phyloP scores from a whole-genome alignment of 2,888 invertebrate species.

The Enoplolaimus lenunculus region DNA sequence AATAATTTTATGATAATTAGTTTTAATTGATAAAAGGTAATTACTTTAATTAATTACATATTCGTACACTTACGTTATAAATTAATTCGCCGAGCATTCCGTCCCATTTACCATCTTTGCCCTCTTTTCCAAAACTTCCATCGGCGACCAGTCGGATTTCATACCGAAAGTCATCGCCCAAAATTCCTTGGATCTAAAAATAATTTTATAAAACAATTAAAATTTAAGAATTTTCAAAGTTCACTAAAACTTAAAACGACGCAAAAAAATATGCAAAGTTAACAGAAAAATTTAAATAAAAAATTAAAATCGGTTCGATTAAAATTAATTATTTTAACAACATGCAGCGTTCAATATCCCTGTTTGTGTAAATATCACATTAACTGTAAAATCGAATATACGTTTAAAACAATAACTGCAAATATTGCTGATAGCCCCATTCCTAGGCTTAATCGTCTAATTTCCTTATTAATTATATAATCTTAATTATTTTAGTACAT shows the following conservation, averaged over 20 bases:
- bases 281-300: neutral
- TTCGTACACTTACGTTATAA: constrained; percentile 26
- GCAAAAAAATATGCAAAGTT: neutral
- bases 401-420: no score
- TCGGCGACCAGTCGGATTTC: constrained; percentile 39
- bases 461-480: no score
- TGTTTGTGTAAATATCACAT: no score
- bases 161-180: constrained; percentile 42
- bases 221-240: constrained; percentile 4
- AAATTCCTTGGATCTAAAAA: no score
- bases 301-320: neutral
- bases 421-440: no score
- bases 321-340: no score
- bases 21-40: neutral
- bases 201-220: no score
- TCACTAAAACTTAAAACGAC: neutral
- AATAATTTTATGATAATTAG: neutral
- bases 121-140: constrained; percentile 40
- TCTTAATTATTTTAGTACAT: no score
- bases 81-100: constrained; percentile 39
- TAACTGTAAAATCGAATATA: no score
- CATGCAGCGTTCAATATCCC: no score
- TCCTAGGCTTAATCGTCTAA: no score
- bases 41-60: neutral
- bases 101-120: constrained; percentile 38